Percentiles rank a stretch among this genome's conserved stretches.
Evolutionary conservation across 2,888 invertebrate genomes (phyloP).

Genomic region (Danaus chrysippus): DNA sequence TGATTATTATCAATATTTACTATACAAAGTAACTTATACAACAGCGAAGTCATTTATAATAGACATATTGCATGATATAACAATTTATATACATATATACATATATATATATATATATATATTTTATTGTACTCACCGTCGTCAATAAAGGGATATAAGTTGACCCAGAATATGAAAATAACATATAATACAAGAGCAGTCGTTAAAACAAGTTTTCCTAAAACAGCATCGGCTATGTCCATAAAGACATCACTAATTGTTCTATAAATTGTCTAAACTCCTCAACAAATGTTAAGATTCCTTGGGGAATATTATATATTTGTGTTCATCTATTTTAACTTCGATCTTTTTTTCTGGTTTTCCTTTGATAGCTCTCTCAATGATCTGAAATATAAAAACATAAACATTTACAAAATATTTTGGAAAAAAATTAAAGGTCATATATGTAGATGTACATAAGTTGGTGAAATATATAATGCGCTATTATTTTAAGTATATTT

Average conservation of each 20-base stretch:
- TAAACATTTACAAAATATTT: background rate
- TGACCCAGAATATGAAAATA: no score
- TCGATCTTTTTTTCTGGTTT: constrained; percentile 62
- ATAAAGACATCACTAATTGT: constrained; percentile 48
- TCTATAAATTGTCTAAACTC: constrained; percentile 66
- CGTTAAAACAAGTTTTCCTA: constrained; percentile 80
- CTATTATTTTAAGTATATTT: no score
- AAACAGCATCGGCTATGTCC: constrained; percentile 77
- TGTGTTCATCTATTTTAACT: constrained; percentile 63
- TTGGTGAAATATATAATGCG: background rate
- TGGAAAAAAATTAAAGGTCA: background rate
- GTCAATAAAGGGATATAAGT: no score
- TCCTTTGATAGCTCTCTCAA: constrained; percentile 77
- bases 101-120: no score
- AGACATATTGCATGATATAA: no score
- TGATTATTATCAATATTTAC: no score
- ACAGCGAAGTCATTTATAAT: no score
- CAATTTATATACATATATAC: no score
- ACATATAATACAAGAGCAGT: constrained; percentile 46
- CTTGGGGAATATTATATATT: constrained; percentile 81
- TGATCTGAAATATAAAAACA: constrained; percentile 61
- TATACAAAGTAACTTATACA: no score
- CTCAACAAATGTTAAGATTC: constrained; percentile 48
- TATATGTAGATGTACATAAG: background rate
- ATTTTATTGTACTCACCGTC: no score